Conservation (phyloP, 1,140 invertebrate species). For the Lysiphlebus fabarum region DNA sequence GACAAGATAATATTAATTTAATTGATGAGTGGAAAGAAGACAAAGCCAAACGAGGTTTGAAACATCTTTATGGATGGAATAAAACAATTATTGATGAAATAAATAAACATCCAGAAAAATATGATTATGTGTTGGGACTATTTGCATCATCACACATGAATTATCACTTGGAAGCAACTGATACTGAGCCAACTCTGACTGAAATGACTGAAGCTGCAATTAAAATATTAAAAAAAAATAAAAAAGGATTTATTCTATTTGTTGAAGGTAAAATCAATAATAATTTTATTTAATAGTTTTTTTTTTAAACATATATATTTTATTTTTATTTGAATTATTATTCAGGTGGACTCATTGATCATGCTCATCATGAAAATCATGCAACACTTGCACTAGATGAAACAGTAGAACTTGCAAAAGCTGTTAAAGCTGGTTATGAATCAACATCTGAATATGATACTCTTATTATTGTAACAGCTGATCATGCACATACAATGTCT, state of each 20-base stretch:
- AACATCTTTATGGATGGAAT: slow-evolving; percentile 36
- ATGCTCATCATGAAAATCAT: slow-evolving; percentile 66
- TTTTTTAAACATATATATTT: too few relatives aligned
- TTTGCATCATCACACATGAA: slow-evolving; percentile 58
- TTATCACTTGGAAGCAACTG: slow-evolving; percentile 55
- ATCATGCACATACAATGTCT: slow-evolving; percentile 66
- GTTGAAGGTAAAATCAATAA: slow-evolving; percentile 69
- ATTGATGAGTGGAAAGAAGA: slow-evolving; percentile 47
- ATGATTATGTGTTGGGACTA: slow-evolving; percentile 62
- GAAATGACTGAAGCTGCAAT: slow-evolving; percentile 83
- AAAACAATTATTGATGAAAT: slow-evolving; percentile 53
- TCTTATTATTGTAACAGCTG: slow-evolving; percentile 65
- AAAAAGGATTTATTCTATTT: slow-evolving; percentile 69
- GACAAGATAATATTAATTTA: slow-evolving; percentile 52
- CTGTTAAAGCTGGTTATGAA: slow-evolving; percentile 59
- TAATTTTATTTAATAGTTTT: too few relatives aligned
- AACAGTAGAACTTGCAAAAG: slow-evolving; percentile 66
- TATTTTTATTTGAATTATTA: slow-evolving; percentile 7
- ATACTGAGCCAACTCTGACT: slow-evolving; percentile 62
- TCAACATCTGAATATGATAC: slow-evolving; percentile 62
- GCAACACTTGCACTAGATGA: slow-evolving; percentile 67
- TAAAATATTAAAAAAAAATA: slow-evolving; percentile 66
- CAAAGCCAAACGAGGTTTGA: slow-evolving; percentile 32
- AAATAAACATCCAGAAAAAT: slow-evolving; percentile 33
- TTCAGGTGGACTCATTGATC: slow-evolving; percentile 67